phyloP scores from a whole-genome alignment of 2,888 invertebrate genomes.

The Volucella bombylans region DNA sequence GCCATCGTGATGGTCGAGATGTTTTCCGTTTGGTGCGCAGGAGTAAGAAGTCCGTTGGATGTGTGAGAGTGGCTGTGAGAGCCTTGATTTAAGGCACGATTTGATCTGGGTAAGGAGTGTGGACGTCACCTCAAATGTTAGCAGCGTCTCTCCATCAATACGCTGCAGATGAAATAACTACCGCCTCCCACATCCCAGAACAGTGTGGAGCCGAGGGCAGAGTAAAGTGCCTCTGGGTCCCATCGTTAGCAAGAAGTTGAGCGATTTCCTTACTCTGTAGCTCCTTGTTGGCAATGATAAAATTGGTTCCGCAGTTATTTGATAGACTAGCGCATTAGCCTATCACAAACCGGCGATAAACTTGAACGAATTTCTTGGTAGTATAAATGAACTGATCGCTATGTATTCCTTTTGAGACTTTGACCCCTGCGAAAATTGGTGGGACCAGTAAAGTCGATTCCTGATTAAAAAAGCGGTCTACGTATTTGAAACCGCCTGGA shows the following conservation, averaged over 20 bases:
- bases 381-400: constrained; percentile 60
- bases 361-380: constrained; percentile 75
- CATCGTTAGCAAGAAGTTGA: constrained; percentile 5
- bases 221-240: constrained; percentile 77
- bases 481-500: background rate
- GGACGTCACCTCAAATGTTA: background rate
- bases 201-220: constrained; percentile 28
- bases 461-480: constrained; percentile 25
- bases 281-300: constrained; percentile 75
- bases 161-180: constrained; percentile 8
- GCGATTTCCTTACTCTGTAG: constrained; percentile 8
- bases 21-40: background rate
- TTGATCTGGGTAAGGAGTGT: constrained; percentile 69
- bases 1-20: background rate
- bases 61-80: constrained; percentile 61
- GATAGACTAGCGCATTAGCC: constrained; percentile 57
- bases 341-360: constrained; percentile 32
- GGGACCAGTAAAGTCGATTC: no score
- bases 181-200: constrained; percentile 20
- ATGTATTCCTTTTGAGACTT: constrained; percentile 73
- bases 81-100: constrained; percentile 71
- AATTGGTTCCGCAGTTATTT: constrained; percentile 77
- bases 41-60: constrained; percentile 69
- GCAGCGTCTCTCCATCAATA: background rate
- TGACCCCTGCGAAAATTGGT: constrained; percentile 38